phyloP scores from a whole-genome alignment of 2,113 vertebrate genomes.

The Scolopax mira region DNA sequence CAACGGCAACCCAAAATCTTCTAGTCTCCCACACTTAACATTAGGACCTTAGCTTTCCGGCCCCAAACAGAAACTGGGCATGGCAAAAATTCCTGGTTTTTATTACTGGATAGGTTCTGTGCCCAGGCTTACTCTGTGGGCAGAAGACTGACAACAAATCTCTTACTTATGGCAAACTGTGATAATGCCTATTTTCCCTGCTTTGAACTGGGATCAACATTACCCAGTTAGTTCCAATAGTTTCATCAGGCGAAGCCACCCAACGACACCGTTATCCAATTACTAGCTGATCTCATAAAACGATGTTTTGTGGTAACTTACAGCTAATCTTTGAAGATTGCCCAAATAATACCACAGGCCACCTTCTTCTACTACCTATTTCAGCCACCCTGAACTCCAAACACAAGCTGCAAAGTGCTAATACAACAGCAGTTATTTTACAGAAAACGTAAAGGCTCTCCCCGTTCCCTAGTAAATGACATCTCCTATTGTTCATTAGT shows the following conservation, averaged over 20 bases:
- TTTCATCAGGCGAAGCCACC: background rate
- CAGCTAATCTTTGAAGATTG: background rate
- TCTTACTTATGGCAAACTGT: background rate
- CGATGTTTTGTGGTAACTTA: background rate
- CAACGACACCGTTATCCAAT: background rate
- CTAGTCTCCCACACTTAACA: background rate
- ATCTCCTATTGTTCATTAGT: constrained; percentile 1
- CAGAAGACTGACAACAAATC: background rate
- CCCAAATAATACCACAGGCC: background rate
- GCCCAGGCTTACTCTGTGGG: background rate
- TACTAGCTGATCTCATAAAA: background rate
- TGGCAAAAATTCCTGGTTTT: background rate
- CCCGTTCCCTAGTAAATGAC: background rate
- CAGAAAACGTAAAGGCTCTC: background rate
- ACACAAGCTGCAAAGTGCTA: background rate
- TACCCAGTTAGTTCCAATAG: background rate
- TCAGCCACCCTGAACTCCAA: background rate
- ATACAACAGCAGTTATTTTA: constrained; percentile 12
- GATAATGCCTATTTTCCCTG: background rate
- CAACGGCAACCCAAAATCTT: background rate
- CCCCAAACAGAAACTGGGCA: background rate
- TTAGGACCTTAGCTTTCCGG: background rate
- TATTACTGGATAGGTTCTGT: background rate
- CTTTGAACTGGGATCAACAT: background rate
- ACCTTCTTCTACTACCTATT: constrained; percentile 1